Percentiles rank a stretch among this genome's conserved stretches.
These are phyloP conservation scores for Ataeniobius toweri DNA, from an alignment of 2,797 vertebrate genomes.

Conservation along the genomic window DNA sequence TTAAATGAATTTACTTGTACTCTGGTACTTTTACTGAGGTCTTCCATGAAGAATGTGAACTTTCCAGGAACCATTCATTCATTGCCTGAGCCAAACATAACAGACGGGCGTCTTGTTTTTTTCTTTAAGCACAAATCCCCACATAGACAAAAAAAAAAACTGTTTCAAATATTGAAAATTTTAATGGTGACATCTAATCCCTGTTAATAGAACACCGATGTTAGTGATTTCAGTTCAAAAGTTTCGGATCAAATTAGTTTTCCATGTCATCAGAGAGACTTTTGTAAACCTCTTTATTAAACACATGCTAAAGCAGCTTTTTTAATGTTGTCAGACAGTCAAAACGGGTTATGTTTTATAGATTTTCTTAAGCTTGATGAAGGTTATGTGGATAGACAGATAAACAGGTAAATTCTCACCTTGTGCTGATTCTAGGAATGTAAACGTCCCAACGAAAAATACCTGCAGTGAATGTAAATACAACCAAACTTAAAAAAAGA, in stretches of 20 bases:
- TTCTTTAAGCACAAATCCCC: background rate
- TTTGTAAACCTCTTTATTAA: too few relatives aligned
- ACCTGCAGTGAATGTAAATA: too few relatives aligned
- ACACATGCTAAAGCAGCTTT: too few relatives aligned
- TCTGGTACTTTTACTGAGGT: too few relatives aligned
- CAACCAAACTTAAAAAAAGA: too few relatives aligned
- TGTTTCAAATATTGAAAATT: background rate
- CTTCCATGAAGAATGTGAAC: background rate
- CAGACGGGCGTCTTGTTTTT: background rate
- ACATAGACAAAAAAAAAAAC: background rate
- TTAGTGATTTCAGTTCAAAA: background rate
- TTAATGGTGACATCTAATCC: background rate
- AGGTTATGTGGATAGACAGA: background rate
- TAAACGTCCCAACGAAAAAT: background rate
- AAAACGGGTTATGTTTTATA: background rate
- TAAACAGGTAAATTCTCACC: background rate
- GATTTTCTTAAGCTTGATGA: background rate
- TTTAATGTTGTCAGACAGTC: too few relatives aligned
- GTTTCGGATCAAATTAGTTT: background rate
- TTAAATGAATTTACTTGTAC: background rate
- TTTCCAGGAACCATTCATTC: background rate
- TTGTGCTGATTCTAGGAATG: background rate
- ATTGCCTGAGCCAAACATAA: background rate
- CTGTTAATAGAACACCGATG: background rate
- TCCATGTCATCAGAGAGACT: too few relatives aligned